Base-by-base conservation (phyloP, 2,888 invertebrate species). In the Sinodicranocentrus sp. region DNA sequence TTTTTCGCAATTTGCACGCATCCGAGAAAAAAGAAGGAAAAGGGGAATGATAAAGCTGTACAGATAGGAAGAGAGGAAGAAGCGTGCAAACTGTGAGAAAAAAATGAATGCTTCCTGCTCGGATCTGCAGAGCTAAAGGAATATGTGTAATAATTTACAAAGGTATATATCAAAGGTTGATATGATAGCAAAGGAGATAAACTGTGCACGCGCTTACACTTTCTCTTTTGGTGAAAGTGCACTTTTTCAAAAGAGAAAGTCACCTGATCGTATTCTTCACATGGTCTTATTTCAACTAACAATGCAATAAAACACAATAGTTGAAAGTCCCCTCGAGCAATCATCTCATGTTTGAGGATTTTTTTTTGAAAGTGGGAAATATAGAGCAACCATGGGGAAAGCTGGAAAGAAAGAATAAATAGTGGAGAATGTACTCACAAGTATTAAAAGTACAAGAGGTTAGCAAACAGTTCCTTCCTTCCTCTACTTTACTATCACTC, bases 221-320 rank as follows among this genome's bases (percentile, higher is more conserved):
- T 39, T 13, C 39, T 39, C 39, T 13, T 39, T 8, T 8, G 13
- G 57, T 3, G 33, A 71, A 72, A 54, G 72, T 72, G n/a, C n/a
- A 52, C 52, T 13, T 6, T 5, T 3, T n/a, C 10, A 21, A 6
- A 59, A n/a, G 8, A 21, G 23, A 6, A 23, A 59, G 59, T n/a
- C 19, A 23, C 59, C 59, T 76, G 52, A 76, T 76, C 61, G 61
- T 63, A 33, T n/a, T 26, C 5, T 5, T 10, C 3, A 17, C 6
- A 52, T 10, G 52, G 6, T n/a, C 19, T 5, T 28, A n/a, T 63
- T n/a, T 19, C 72, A 19, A 43, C 48, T 43, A 10, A 63, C 68
- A 65, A 54, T 72, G 65, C 65, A 72, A 80, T 73, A 82, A 73
- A 82, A 59, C 25, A 73, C 73, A 82, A 73, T 73, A 59, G 80